A percentile compares a stretch with the other conserved stretches of the same genome.
These are phyloP conservation scores for Rotaria macrura DNA, from an alignment of 2,888 invertebrate species.

Conservation along the genomic window DNA sequence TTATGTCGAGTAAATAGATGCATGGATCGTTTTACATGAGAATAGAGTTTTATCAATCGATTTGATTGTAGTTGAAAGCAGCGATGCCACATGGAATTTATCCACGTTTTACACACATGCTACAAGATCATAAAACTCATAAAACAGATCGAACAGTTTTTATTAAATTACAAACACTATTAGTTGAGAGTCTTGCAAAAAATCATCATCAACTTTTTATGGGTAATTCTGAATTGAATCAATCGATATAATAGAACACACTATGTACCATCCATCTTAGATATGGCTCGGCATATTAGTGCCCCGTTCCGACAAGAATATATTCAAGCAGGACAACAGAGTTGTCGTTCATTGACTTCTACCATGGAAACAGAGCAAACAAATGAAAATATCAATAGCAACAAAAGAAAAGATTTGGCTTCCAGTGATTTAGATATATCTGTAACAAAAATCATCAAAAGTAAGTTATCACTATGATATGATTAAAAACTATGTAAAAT, in stretches of 20 bases:
- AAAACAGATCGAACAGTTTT: background rate
- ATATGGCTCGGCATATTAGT: background rate
- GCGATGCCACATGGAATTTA: background rate
- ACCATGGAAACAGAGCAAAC: background rate
- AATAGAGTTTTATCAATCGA: background rate
- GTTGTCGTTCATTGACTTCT: background rate
- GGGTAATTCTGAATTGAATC: background rate
- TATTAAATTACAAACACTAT: background rate
- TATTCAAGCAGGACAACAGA: background rate
- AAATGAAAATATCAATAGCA: background rate
- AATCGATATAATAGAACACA: background rate
- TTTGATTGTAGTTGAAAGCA: background rate
- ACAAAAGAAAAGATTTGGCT: background rate
- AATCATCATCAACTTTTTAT: background rate
- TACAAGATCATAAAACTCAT: conserved; percentile 1
- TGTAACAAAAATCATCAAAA: background rate
- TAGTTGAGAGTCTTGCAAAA: background rate
- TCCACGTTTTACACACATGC: background rate
- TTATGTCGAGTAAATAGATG: background rate
- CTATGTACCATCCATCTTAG: background rate
- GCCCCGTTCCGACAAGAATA: background rate
- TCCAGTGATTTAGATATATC: background rate
- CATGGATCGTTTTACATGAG: background rate
- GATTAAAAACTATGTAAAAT: no score
- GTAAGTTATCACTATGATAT: background rate